phyloP scores from a whole-genome alignment of 2,888 invertebrate species.

The Drosophila dives region DNA sequence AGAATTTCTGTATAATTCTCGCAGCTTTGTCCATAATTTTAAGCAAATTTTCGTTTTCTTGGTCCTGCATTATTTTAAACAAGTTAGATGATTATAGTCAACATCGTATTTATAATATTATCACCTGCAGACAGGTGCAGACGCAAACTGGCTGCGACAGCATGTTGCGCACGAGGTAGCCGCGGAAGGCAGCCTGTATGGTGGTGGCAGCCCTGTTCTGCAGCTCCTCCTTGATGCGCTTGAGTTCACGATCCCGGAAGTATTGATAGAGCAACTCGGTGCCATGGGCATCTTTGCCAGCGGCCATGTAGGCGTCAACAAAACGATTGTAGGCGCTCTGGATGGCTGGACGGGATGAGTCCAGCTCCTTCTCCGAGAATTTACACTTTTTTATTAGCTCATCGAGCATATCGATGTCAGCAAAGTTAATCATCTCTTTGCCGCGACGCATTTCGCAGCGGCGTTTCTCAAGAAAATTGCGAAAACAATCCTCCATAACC shows the following conservation, averaged over 20 bases:
- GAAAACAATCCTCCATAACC: conserved; percentile 82
- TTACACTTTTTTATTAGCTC: conserved; percentile 80
- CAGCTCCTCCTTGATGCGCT: conserved; percentile 57
- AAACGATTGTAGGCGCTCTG: conserved; percentile 82
- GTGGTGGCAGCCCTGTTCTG: conserved; percentile 65
- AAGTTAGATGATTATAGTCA: not conserved
- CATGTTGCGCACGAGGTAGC: conserved; percentile 57
- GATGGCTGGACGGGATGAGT: conserved; percentile 76
- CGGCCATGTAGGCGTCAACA: conserved; percentile 79
- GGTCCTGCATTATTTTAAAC: conserved; percentile 19
- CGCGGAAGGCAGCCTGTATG: conserved; percentile 76
- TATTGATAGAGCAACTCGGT: conserved; percentile 80
- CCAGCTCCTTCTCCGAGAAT: conserved; percentile 78
- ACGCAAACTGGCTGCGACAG: conserved; percentile 51
- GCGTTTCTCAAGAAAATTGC: conserved; percentile 75
- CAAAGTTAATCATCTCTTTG: conserved; percentile 69
- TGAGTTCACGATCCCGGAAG: conserved; percentile 75
- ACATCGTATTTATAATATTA: not conserved
- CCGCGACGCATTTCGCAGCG: conserved; percentile 69
- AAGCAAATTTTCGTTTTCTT: conserved; percentile 30
- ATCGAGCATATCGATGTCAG: conserved; percentile 78
- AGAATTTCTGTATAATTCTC: conserved; percentile 65
- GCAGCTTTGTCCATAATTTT: conserved; percentile 46
- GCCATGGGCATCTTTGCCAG: conserved; percentile 75
- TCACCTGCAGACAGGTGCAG: conserved; percentile 60